phyloP scores from a whole-genome alignment of 2,888 invertebrate species.

The Lydus trimaculatus region DNA sequence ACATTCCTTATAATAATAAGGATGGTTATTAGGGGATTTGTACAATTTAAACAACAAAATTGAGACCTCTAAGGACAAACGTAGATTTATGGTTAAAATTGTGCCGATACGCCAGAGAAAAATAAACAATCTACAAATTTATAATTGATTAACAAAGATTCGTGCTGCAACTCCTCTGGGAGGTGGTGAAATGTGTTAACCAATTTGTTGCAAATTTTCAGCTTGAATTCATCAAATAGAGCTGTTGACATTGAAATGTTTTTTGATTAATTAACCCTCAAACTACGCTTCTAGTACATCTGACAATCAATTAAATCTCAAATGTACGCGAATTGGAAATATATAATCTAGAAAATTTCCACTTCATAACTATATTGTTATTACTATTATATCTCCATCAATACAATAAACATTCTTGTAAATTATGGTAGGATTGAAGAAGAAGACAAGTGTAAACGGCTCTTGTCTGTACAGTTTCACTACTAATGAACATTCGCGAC shows the following conservation, averaged over 20 bases:
- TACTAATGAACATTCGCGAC: constrained; percentile 12
- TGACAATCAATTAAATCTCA: background rate
- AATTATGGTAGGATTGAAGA: background rate
- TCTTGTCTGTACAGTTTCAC: constrained; percentile 2
- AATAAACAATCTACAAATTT: too few species aligned
- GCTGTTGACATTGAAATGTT: background rate
- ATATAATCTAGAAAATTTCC: background rate
- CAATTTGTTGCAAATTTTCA: background rate
- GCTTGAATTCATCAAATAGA: background rate
- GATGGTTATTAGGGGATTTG: too few species aligned
- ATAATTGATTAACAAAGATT: too few species aligned
- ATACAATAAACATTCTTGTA: background rate
- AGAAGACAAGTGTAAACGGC: constrained; percentile 4
- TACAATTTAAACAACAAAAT: too few species aligned
- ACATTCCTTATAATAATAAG: background rate
- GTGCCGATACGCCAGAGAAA: too few species aligned
- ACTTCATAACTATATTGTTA: background rate
- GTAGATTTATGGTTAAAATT: too few species aligned
- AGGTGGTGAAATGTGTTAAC: background rate
- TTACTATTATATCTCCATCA: background rate
- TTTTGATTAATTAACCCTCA: background rate
- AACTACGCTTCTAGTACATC: background rate
- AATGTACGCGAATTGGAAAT: background rate
- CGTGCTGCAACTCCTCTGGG: too few species aligned
- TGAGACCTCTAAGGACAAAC: too few species aligned